Evolutionary conservation across 53 echinoderm and acorn worm species (phyloP).

Genomic region (Crossaster papposus): DNA sequence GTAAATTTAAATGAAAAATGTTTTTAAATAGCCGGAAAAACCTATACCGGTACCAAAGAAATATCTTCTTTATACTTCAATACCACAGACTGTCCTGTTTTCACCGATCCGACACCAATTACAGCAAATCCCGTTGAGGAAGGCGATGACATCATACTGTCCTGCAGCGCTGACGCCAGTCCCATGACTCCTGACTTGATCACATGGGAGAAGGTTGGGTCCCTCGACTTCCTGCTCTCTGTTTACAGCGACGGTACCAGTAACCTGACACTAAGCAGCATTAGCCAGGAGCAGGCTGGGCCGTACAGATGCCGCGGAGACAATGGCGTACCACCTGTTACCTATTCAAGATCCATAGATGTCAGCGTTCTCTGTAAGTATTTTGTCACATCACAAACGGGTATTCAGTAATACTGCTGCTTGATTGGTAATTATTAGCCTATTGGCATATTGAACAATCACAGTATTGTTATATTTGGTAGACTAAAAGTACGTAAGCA

Average conservation of each 20-base stretch:
- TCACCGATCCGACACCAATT: background rate
- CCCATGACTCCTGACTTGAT: constrained; percentile 35
- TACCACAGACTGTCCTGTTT: background rate
- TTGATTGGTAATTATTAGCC: too few species aligned
- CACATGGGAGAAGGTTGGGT: constrained; percentile 28
- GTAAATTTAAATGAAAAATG: too few species aligned
- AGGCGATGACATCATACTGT: constrained; percentile 33
- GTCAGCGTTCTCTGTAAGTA: background rate
- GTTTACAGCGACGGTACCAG: constrained; percentile 24
- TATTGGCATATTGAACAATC: too few species aligned
- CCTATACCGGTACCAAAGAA: too few species aligned
- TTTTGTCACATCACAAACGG: too few species aligned
- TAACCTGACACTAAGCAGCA: background rate
- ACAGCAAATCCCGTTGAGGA: background rate
- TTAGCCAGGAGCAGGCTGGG: constrained; percentile 2
- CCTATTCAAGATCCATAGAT: background rate
- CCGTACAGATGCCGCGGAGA: constrained; percentile 9
- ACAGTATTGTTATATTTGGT: too few species aligned
- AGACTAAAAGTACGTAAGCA: too few species aligned
- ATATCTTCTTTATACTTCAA: background rate
- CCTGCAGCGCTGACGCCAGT: constrained; percentile 47
- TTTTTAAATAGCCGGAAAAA: too few species aligned
- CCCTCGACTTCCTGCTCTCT: background rate
- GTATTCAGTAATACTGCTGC: too few species aligned
- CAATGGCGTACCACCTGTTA: constrained; percentile 11